Base-by-base conservation (phyloP, 2,113 vertebrate species). In the Neomonachus schauinslandi region DNA sequence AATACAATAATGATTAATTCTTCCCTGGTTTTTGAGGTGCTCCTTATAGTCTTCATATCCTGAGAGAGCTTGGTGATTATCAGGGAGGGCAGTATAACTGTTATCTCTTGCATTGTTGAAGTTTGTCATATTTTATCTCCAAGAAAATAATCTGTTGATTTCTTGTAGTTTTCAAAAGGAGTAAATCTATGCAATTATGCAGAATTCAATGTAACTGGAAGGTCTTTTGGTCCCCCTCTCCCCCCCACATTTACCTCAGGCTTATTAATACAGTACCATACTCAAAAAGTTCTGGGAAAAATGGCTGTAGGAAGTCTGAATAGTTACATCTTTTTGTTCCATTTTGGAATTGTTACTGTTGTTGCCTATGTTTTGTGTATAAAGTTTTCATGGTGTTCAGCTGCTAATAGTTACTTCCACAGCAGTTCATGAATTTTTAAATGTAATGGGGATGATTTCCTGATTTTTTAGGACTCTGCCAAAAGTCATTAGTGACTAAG, bases 401-500 rank as follows among this genome's bases (percentile, higher is more conserved):
- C 11, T 2, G 14, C 49, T 92, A 63, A 92, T 71, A 82, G 65
- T 89, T 76, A 81, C 84, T 81, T 81, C 14, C 8, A 26, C 31
- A 46, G 33, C 31, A 89, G 28, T 7, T 84, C 31, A 76, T 82
- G 59, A 55, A 95, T 96, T 81, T 81, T 89, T 53, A 92, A 85
- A 13, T 39, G 2, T 26, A 22, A 42, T 15, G 4, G 51, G 21
- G 13, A 85, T 76, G 19, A 67, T 61, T 81, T 67, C 51, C 24
- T 76, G 13, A 63, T 28, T 76, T 97, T 96, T 91, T 72, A 81
- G 31, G 59, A 33, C 79, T 89, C 46, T 85, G 74, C 63, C 72
- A 90, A 94, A 77, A 46, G 16, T 83, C 28, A 31, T 77, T 83
- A 90, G 80, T 83, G 80, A 81, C 42, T 76, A 92, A 90, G 36